Evolutionary conservation across 2,113 vertebrate genomes (phyloP).

Genomic region (Oncorhynchus masou): DNA sequence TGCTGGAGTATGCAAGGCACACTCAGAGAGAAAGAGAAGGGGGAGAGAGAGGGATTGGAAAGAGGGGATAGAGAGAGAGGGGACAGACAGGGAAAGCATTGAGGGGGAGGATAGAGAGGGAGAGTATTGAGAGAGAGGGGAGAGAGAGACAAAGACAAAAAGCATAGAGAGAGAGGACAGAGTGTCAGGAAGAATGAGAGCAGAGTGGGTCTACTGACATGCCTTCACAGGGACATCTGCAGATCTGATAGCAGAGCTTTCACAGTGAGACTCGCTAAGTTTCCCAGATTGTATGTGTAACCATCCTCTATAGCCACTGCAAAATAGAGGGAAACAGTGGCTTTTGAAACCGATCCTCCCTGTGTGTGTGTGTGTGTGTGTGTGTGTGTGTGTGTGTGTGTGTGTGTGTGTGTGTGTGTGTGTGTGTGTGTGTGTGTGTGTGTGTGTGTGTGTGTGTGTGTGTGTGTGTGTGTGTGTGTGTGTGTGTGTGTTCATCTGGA

Average conservation of each 20-base stretch:
- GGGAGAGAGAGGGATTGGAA: conserved; percentile 32
- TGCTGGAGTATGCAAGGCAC: conserved; percentile 35
- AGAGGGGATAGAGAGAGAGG: neutral
- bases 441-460: neutral
- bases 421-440: too few species aligned
- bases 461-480: conserved; percentile 5
- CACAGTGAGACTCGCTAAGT: conserved; percentile 19
- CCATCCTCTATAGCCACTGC: too few species aligned
- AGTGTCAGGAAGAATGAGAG: conserved; percentile 44
- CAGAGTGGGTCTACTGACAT: conserved; percentile 33
- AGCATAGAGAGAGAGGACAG: too few species aligned
- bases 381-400: too few species aligned
- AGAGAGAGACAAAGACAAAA: too few species aligned
- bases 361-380: too few species aligned
- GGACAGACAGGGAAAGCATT: neutral
- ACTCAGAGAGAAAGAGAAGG: conserved; percentile 27
- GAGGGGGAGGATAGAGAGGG: too few species aligned
- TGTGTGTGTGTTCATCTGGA: neutral
- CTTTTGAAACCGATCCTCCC: too few species aligned
- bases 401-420: too few species aligned
- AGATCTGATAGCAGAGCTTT: conserved; percentile 45
- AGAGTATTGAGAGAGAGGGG: too few species aligned
- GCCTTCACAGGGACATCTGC: conserved; percentile 35
- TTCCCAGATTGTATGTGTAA: conserved; percentile 16
- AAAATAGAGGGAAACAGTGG: too few species aligned